These are phyloP conservation scores for Morus bassanus DNA, from an alignment of 2,797 vertebrate genomes.

Conservation along the genomic window DNA sequence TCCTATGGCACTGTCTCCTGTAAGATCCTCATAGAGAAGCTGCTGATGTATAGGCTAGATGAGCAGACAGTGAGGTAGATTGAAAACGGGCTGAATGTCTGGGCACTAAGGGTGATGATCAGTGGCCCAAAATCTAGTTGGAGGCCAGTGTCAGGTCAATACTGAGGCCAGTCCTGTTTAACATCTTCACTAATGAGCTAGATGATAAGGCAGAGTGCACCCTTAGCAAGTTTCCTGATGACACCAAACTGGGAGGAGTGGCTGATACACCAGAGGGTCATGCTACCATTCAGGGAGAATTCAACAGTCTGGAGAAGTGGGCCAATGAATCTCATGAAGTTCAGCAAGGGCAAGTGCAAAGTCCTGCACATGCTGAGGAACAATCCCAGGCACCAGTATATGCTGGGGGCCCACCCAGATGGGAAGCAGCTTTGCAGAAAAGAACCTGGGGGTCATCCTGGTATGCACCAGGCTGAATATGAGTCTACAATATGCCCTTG, in stretches of 20 bases:
- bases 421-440: background rate
- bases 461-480: background rate
- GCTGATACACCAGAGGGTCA: background rate
- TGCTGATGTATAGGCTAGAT: background rate
- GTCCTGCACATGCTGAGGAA: background rate
- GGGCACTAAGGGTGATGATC: no score
- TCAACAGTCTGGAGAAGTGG: background rate
- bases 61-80: background rate
- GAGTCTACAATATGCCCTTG: background rate
- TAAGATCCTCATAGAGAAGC: background rate
- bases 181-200: background rate
- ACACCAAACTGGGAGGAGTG: background rate
- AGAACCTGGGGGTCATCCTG: background rate
- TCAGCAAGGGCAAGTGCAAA: background rate
- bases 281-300: background rate
- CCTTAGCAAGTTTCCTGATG: background rate
- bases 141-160: background rate
- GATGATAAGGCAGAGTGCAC: background rate
- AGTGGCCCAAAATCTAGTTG: background rate
- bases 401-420: background rate
- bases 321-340: background rate
- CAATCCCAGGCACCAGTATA: background rate
- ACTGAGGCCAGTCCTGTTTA: background rate
- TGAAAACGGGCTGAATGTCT: background rate
- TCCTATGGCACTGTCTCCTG: background rate